Evolutionary conservation across 2,888 invertebrate species (phyloP).

Genomic region (Encarsia formosa): DNA sequence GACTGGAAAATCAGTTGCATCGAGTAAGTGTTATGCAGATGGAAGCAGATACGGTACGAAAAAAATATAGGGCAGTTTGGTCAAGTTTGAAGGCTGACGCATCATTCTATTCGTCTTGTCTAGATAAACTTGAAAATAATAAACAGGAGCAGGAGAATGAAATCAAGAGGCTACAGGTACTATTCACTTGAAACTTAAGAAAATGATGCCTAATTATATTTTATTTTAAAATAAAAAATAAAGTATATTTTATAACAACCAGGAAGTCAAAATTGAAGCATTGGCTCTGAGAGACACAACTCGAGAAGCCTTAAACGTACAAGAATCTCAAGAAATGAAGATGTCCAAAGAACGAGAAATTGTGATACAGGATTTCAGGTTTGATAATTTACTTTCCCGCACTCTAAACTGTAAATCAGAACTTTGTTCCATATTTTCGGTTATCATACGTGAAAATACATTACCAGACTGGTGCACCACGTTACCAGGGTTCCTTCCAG

Average conservation of each 20-base stretch:
- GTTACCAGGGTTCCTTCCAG: no score
- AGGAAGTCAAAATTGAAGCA: conserved; percentile 72
- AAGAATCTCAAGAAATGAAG: conserved; percentile 66
- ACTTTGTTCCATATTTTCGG: no score
- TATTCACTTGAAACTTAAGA: not conserved
- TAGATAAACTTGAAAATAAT: conserved; percentile 66
- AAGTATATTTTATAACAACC: not conserved
- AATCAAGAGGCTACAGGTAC: conserved; percentile 69
- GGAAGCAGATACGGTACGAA: conserved; percentile 74
- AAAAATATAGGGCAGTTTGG: conserved; percentile 71
- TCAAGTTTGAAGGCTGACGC: conserved; percentile 46
- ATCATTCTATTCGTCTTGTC: conserved; percentile 51
- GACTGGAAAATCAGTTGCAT: conserved; percentile 77
- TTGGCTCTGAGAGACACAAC: conserved; percentile 67
- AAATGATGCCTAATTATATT: no score
- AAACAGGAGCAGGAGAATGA: conserved; percentile 67
- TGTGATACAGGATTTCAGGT: conserved; percentile 51
- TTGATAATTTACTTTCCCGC: no score
- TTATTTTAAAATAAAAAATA: no score
- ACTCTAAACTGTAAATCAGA: no score
- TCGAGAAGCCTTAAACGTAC: conserved; percentile 63
- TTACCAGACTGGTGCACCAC: no score
- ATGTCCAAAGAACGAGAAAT: conserved; percentile 63
- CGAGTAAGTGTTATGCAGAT: conserved; percentile 76
- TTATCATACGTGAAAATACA: no score